Percentiles rank a stretch among this genome's conserved stretches.
These are phyloP conservation scores for Rhyacichthys aspro DNA, from an alignment of 2,797 vertebrate species.

Conservation along the genomic window DNA sequence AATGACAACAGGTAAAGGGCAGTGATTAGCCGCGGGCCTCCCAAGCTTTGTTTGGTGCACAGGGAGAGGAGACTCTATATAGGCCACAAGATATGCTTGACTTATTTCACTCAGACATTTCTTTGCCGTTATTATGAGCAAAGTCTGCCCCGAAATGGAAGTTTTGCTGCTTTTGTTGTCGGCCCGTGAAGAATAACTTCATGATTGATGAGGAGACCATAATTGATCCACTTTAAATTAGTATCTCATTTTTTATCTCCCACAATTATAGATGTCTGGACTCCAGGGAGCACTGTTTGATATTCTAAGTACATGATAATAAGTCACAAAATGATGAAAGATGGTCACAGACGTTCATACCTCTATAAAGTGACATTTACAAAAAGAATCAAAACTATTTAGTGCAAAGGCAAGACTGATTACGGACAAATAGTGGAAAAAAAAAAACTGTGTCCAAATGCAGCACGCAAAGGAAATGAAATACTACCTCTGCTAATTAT, in stretches of 20 bases:
- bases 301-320: slow-evolving; percentile 11
- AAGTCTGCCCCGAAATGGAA: slow-evolving; percentile 35
- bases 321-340: not conserved
- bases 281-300: not conserved
- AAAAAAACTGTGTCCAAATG: slow-evolving; percentile 37
- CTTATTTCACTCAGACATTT: slow-evolving; percentile 59
- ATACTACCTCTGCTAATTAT: slow-evolving; percentile 35
- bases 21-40: slow-evolving; percentile 67
- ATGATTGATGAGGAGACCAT: too few relatives aligned
- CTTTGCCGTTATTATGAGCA: slow-evolving; percentile 43
- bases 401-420: slow-evolving; percentile 32
- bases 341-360: not conserved
- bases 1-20: slow-evolving; percentile 75
- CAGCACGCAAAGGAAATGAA: slow-evolving; percentile 18
- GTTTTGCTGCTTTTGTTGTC: slow-evolving; percentile 30
- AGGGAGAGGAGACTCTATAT: slow-evolving; percentile 56
- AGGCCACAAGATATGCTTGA: slow-evolving; percentile 70
- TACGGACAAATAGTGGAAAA: slow-evolving; percentile 29
- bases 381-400: slow-evolving; percentile 27
- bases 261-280: too few relatives aligned
- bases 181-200: slow-evolving; percentile 1
- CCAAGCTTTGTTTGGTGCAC: slow-evolving; percentile 66
- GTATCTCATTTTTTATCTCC: not conserved
- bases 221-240: not conserved
- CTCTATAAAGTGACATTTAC: slow-evolving; percentile 16